Evolutionary conservation across 2,113 vertebrate species (phyloP).

Genomic region (Coptodon rendalli): DNA sequence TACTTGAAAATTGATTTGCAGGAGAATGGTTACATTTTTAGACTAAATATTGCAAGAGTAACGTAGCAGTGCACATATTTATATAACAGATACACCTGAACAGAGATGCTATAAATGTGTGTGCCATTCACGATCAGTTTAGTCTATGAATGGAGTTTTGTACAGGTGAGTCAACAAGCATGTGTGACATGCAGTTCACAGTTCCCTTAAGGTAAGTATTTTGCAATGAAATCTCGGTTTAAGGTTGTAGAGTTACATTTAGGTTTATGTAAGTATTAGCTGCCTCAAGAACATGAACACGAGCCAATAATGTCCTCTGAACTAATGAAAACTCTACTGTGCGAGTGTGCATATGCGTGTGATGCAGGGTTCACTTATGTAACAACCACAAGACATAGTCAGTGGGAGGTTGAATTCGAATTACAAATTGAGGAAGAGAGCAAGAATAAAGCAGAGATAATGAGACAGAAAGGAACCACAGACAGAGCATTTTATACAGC

Average conservation of each 20-base stretch:
- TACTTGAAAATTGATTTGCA: neutral
- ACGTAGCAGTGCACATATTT: neutral
- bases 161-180: neutral
- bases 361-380: constrained; percentile 26
- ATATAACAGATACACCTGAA: neutral
- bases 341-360: neutral
- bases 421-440: constrained; percentile 7
- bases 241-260: neutral
- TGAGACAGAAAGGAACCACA: neutral
- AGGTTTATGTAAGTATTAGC: neutral
- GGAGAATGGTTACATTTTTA: neutral
- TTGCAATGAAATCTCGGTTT: neutral
- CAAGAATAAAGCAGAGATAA: constrained; percentile 14
- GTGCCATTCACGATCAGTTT: neutral
- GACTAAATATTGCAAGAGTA: neutral
- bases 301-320: neutral
- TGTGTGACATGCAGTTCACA: neutral
- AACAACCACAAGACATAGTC: constrained; percentile 29
- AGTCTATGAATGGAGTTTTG: neutral
- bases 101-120: neutral
- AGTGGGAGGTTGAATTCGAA: constrained; percentile 22
- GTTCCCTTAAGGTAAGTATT: neutral
- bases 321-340: neutral
- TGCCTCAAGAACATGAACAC: neutral
- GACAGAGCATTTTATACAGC: neutral